Evolutionary conservation across 2,888 invertebrate species (phyloP).

Genomic region (Hypena proboscidalis): DNA sequence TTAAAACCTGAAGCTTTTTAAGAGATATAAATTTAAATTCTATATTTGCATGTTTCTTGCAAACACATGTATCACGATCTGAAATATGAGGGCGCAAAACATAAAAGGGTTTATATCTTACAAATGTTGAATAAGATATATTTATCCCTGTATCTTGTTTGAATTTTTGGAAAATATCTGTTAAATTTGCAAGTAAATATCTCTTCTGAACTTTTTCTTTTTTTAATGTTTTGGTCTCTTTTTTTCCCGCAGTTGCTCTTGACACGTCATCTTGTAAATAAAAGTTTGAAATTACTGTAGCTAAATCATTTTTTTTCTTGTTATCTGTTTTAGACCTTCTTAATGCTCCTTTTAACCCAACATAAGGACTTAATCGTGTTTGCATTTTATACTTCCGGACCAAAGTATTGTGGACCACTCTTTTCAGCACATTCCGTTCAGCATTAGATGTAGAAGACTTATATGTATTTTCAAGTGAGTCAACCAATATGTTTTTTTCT

Average conservation of each 20-base stretch:
- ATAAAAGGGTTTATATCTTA: slow-evolving; percentile 11
- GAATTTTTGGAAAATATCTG: slow-evolving; percentile 2
- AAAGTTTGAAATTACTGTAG: too few relatives aligned
- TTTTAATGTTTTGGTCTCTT: slow-evolving; percentile 6
- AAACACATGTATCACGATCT: too few relatives aligned
- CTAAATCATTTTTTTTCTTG: too few relatives aligned
- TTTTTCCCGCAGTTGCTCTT: slow-evolving; percentile 8
- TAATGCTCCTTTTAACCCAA: slow-evolving; percentile 11
- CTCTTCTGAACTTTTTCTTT: slow-evolving; percentile 8
- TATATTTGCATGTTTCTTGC: slow-evolving; percentile 4
- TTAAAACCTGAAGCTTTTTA: background rate
- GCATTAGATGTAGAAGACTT: too few relatives aligned
- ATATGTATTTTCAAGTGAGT: background rate
- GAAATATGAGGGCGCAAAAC: slow-evolving; percentile 6
- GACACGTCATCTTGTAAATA: slow-evolving; percentile 3
- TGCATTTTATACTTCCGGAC: slow-evolving; percentile 6
- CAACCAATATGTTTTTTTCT: slow-evolving; percentile 7
- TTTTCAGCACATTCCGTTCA: slow-evolving; percentile 7
- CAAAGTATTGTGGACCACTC: background rate
- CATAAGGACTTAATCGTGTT: slow-evolving; percentile 1
- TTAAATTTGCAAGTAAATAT: slow-evolving; percentile 5
- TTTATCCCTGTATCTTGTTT: slow-evolving; percentile 7
- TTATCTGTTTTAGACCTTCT: too few relatives aligned
- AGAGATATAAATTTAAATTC: background rate
- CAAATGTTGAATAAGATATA: slow-evolving; percentile 9